Evolutionary conservation across 2,888 invertebrate species (phyloP).

Genomic region (Euplexia lucipara): DNA sequence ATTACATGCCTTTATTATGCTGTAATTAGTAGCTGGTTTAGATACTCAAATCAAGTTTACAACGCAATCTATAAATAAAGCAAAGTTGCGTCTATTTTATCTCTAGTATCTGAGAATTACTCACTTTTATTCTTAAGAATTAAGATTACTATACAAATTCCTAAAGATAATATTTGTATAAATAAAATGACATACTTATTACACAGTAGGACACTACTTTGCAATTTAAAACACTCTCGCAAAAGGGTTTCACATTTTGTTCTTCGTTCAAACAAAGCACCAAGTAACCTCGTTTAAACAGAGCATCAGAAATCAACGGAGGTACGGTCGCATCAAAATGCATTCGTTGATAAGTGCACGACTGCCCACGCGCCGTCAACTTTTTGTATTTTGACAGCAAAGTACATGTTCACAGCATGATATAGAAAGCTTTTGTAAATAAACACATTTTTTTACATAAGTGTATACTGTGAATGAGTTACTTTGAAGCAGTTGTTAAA

Average conservation of each 20-base stretch:
- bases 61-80: neutral
- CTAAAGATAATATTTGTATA: no score
- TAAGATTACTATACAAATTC: no score
- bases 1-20: neutral
- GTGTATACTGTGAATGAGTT: conserved; percentile 29
- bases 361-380: conserved; percentile 66
- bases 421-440: conserved; percentile 59
- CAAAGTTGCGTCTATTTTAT: neutral
- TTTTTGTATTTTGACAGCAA: conserved; percentile 64
- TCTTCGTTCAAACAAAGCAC: conserved; percentile 27
- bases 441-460: conserved; percentile 42
- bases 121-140: neutral
- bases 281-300: conserved; percentile 39
- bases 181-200: no score
- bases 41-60: conserved; percentile 2
- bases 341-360: conserved; percentile 60
- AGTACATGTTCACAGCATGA: conserved; percentile 50
- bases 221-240: conserved; percentile 21
- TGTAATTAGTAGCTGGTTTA: neutral
- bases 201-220: conserved; percentile 15
- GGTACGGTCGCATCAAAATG: conserved; percentile 47
- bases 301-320: conserved; percentile 47
- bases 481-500: conserved; percentile 10
- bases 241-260: no score
- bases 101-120: neutral